Conservation (phyloP, 2,888 invertebrate genomes). For the Drosophila leonis region DNA sequence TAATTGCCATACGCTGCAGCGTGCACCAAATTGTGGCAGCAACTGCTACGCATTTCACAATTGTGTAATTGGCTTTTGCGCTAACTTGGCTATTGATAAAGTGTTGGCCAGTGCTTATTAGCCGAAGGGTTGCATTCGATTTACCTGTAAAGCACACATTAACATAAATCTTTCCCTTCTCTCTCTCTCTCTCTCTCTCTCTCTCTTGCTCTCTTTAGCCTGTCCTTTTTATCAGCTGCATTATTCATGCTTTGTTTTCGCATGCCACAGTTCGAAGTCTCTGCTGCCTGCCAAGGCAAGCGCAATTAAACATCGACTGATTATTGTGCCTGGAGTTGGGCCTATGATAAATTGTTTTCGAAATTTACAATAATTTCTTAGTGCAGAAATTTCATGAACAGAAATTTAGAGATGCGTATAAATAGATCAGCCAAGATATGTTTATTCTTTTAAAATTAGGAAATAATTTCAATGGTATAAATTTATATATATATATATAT, state of each 20-base stretch:
- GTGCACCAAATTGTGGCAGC: constrained; percentile 70
- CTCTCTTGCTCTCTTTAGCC: background rate
- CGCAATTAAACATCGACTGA: constrained; percentile 20
- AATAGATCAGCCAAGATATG: background rate
- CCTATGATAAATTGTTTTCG: constrained; percentile 17
- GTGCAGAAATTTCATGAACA: background rate
- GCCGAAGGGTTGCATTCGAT: constrained; percentile 1
- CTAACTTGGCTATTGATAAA: constrained; percentile 45
- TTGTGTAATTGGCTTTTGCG: constrained; percentile 67
- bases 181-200: background rate
- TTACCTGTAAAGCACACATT: constrained; percentile 8
- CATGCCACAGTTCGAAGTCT: background rate
- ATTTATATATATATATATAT: background rate
- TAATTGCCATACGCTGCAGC: constrained; percentile 71
- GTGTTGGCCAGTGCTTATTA: constrained; percentile 10
- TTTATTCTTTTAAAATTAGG: no score
- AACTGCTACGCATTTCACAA: constrained; percentile 71
- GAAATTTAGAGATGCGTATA: background rate
- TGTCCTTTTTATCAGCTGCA: constrained; percentile 42
- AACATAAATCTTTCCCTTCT: constrained; percentile 22
- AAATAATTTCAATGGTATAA: no score
- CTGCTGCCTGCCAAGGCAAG: background rate
- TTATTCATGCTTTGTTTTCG: constrained; percentile 14
- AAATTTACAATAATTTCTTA: constrained; percentile 4
- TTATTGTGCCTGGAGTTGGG: constrained; percentile 5